These are phyloP conservation scores for Ursus arctos DNA, from an alignment of 2,113 vertebrate species.

Conservation along the genomic window DNA sequence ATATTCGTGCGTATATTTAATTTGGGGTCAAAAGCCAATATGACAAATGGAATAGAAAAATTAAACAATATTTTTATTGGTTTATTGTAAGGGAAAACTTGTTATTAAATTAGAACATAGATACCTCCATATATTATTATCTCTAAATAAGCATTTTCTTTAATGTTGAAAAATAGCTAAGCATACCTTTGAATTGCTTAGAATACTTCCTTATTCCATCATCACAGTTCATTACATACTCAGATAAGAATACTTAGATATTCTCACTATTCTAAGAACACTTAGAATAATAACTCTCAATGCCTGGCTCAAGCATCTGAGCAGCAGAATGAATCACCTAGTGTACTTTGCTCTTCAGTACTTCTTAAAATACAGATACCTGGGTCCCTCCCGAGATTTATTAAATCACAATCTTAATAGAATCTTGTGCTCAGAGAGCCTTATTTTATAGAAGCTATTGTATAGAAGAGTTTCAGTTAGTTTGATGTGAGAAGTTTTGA, in stretches of 20 bases:
- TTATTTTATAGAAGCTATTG: not conserved
- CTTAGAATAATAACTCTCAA: not conserved
- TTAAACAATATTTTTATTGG: not conserved
- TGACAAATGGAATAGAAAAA: conserved; percentile 33
- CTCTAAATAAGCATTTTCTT: not conserved
- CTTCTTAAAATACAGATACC: not conserved
- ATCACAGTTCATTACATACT: not conserved
- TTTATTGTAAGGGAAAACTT: conserved; percentile 27
- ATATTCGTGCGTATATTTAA: conserved; percentile 45
- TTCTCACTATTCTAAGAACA: not conserved
- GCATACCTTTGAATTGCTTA: not conserved
- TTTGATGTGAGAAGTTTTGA: not conserved
- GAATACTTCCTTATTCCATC: not conserved
- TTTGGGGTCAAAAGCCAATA: conserved; percentile 8
- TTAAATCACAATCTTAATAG: not conserved
- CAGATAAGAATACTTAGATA: not conserved
- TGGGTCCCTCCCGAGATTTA: not conserved
- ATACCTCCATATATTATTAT: not conserved
- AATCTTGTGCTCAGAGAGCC: not conserved
- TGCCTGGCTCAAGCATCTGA: not conserved
- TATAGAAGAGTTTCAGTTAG: not conserved
- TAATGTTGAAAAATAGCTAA: conserved; percentile 2
- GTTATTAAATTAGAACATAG: conserved; percentile 28
- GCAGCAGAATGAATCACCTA: not conserved
- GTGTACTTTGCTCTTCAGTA: not conserved